Evolutionary conservation across 2,888 invertebrate species (phyloP).

Genomic region (Embidobia sp.): DNA sequence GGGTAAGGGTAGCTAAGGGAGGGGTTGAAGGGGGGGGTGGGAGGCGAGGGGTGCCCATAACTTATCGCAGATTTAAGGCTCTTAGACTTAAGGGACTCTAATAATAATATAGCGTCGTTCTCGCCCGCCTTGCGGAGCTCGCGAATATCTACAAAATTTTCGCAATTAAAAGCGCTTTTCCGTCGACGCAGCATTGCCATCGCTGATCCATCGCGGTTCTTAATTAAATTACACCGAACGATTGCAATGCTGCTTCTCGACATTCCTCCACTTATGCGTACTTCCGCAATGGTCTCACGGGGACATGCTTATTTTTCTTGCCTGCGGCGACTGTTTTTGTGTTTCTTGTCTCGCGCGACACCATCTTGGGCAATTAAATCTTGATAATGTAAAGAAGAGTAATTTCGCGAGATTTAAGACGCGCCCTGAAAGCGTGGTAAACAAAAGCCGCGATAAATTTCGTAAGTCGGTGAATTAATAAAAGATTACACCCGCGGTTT

Average conservation of each 20-base stretch:
- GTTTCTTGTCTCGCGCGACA: slow-evolving; percentile 50
- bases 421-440: slow-evolving; percentile 72
- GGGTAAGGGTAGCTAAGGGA: no score
- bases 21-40: slow-evolving; percentile 68
- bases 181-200: slow-evolving; percentile 15
- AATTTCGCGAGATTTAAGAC: slow-evolving; percentile 75
- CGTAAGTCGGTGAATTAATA: slow-evolving; percentile 81
- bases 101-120: slow-evolving; percentile 82
- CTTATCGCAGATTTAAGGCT: slow-evolving; percentile 82
- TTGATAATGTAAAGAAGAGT: slow-evolving; percentile 67
- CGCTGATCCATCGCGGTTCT: not conserved
- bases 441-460: slow-evolving; percentile 81
- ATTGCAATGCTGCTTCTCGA: not conserved
- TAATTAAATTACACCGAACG: slow-evolving; percentile 1
- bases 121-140: slow-evolving; percentile 76
- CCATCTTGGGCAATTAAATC: slow-evolving; percentile 39
- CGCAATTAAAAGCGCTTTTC: slow-evolving; percentile 58
- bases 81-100: slow-evolving; percentile 82
- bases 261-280: not conserved
- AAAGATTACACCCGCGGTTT: slow-evolving; percentile 79
- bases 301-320: slow-evolving; percentile 30
- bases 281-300: slow-evolving; percentile 10
- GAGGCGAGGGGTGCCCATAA: slow-evolving; percentile 79
- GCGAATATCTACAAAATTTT: slow-evolving; percentile 69
- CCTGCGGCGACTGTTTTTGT: slow-evolving; percentile 13